These are phyloP conservation scores for Coenonympha glycerion DNA, from an alignment of 2,888 invertebrate genomes.

Conservation along the genomic window DNA sequence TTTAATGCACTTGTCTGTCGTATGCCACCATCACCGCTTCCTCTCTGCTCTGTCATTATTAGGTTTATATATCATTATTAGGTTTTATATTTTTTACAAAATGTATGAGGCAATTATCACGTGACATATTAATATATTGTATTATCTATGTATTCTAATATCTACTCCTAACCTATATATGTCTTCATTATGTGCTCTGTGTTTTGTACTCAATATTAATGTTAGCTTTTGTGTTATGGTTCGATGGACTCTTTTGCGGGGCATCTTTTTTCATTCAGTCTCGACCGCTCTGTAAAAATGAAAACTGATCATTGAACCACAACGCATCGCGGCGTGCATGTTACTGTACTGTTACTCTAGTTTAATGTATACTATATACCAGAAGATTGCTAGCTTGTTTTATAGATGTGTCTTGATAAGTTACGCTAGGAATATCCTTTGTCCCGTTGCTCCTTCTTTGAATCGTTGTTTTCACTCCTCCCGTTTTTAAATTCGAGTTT, in stretches of 20 bases:
- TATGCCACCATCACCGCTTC: slow-evolving; percentile 78
- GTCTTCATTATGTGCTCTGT: slow-evolving; percentile 74
- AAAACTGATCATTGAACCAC: slow-evolving; percentile 67
- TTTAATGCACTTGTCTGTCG: slow-evolving; percentile 78
- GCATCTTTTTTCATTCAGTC: slow-evolving; percentile 35
- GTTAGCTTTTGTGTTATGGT: slow-evolving; percentile 75
- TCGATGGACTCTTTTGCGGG: slow-evolving; percentile 56
- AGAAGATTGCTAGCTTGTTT: slow-evolving; percentile 70
- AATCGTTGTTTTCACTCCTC: slow-evolving; percentile 30
- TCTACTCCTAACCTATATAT: slow-evolving; percentile 68
- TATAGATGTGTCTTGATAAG: slow-evolving; percentile 67
- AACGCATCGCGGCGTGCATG: slow-evolving; percentile 73
- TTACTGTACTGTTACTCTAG: slow-evolving; percentile 70
- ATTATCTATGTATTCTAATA: slow-evolving; percentile 57
- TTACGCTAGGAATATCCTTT: slow-evolving; percentile 62
- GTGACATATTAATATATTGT: slow-evolving; percentile 60
- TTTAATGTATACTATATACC: slow-evolving; percentile 61
- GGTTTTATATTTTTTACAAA: slow-evolving; percentile 64
- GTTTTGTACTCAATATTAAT: slow-evolving; percentile 71
- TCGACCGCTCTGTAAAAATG: slow-evolving; percentile 40
- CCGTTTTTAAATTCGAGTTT: slow-evolving; percentile 31
- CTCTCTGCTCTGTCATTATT: slow-evolving; percentile 78
- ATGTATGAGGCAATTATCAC: slow-evolving; percentile 75
- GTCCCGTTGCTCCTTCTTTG: slow-evolving; percentile 51
- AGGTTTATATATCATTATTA: slow-evolving; percentile 71